phyloP scores from a whole-genome alignment of 2,113 vertebrate genomes.

The Bagarius yarrelli region DNA sequence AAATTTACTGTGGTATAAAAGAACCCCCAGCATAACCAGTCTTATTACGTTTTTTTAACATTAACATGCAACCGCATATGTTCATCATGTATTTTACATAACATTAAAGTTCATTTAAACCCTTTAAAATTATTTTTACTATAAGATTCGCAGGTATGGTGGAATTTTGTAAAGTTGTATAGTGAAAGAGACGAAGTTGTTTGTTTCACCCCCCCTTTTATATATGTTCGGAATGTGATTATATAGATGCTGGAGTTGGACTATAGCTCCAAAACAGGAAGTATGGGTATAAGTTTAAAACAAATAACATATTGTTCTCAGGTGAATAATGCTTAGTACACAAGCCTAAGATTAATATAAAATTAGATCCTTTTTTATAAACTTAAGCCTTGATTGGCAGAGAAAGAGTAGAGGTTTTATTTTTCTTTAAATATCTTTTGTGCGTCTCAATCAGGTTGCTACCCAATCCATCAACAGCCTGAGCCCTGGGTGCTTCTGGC shows the following conservation, averaged over 20 bases:
- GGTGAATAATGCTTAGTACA: neutral
- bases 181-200: too few species aligned
- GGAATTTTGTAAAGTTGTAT: too few species aligned
- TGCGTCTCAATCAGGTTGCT: slow-evolving; percentile 2
- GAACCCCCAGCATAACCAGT: neutral
- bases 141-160: neutral
- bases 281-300: neutral
- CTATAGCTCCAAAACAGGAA: neutral
- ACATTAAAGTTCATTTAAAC: neutral
- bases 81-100: neutral
- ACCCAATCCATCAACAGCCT: slow-evolving; percentile 15
- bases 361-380: neutral
- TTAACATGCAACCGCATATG: too few species aligned
- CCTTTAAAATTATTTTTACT: neutral
- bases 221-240: too few species aligned
- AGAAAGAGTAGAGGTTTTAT: neutral
- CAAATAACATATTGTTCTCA: neutral
- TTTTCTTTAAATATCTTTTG: neutral
- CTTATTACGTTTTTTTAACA: neutral
- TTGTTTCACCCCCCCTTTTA: too few species aligned
- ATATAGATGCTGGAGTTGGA: neutral
- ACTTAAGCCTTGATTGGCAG: neutral
- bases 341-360: neutral
- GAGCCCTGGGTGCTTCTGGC: neutral
- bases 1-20: too few species aligned